phyloP scores from a whole-genome alignment of 2,113 vertebrate genomes.

The Podarcis cretensis region DNA sequence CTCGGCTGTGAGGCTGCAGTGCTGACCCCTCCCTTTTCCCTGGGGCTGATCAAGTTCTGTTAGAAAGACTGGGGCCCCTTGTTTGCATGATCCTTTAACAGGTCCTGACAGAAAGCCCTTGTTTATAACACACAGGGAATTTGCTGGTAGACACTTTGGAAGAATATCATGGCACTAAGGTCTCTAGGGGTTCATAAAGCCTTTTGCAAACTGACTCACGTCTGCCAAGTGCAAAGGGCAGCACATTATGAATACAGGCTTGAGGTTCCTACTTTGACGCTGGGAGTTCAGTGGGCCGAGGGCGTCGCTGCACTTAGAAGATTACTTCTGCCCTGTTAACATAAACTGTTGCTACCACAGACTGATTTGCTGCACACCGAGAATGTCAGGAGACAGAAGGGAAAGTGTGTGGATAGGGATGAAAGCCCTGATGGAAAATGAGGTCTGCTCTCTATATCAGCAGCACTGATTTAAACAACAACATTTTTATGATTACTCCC shows the following conservation, averaged over 20 bases:
- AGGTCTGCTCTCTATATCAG: not conserved
- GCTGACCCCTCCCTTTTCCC: not conserved
- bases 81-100: slow-evolving; percentile 11
- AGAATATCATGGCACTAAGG: slow-evolving; percentile 26
- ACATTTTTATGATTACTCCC: not conserved
- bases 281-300: slow-evolving; percentile 47
- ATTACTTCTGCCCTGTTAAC: slow-evolving; percentile 51
- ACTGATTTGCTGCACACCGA: slow-evolving; percentile 15
- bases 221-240: slow-evolving; percentile 56
- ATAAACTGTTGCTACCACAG: slow-evolving; percentile 31
- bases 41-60: not conserved
- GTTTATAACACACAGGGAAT: slow-evolving; percentile 38
- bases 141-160: slow-evolving; percentile 27
- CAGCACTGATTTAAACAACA: not conserved
- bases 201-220: slow-evolving; percentile 35
- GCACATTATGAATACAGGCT: slow-evolving; percentile 53
- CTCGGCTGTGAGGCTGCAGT: not conserved
- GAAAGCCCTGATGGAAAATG: not conserved
- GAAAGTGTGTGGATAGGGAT: not conserved
- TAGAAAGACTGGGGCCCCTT: not conserved
- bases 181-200: slow-evolving; percentile 52
- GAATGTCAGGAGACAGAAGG: not conserved
- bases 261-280: slow-evolving; percentile 37
- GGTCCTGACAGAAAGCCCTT: slow-evolving; percentile 19
- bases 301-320: slow-evolving; percentile 46